Evolutionary conservation across 2,797 vertebrate species (phyloP).

Genomic region (Gallinago stenura): DNA sequence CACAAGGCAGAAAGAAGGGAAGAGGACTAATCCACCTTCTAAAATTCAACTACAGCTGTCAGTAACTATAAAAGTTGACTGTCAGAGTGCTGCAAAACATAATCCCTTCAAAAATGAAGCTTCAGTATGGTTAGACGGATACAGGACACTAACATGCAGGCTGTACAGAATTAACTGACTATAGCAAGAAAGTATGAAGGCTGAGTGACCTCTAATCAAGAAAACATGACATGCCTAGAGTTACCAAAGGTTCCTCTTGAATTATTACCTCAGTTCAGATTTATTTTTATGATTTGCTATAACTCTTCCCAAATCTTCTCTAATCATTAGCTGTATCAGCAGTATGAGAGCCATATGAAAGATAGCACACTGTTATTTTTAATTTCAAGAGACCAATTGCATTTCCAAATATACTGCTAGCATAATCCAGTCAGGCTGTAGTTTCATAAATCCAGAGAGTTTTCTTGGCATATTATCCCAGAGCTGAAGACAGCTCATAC

Average conservation of each 20-base stretch:
- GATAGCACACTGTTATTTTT: conserved; percentile 42
- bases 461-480: conserved; percentile 52
- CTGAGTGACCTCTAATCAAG: conserved; percentile 33
- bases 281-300: conserved; percentile 57
- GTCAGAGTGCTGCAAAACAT: not conserved
- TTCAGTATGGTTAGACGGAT: not conserved
- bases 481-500: conserved; percentile 37
- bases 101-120: not conserved
- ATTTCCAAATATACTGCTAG: conserved; percentile 59
- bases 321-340: conserved; percentile 64
- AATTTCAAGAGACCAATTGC: conserved; percentile 63
- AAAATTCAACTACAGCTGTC: not conserved
- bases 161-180: not conserved
- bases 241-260: conserved; percentile 29
- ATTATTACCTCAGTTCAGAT: conserved; percentile 48
- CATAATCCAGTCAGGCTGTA: conserved; percentile 51
- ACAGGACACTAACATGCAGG: not conserved
- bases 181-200: not conserved
- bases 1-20: not conserved
- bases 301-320: conserved; percentile 49
- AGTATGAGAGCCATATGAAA: conserved; percentile 34
- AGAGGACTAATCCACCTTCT: not conserved
- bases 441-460: conserved; percentile 57
- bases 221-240: not conserved
- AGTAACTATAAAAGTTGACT: not conserved